A percentile compares a stretch with the other conserved stretches of the same genome.
phyloP scores from a whole-genome alignment of 2,113 vertebrate species.

The Okapia johnstoni region DNA sequence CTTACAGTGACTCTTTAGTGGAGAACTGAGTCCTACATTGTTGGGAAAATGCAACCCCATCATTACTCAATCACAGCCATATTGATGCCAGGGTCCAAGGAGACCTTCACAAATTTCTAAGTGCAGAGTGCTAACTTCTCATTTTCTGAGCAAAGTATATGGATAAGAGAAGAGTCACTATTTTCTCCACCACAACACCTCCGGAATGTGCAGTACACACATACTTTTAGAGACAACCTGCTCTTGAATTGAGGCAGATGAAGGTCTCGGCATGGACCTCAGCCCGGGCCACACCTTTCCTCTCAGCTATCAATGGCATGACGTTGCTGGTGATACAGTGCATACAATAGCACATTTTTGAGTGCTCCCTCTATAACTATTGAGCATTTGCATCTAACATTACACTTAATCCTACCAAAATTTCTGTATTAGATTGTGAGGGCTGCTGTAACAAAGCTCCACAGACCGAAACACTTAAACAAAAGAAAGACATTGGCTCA shows the following conservation, averaged over 20 bases:
- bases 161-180: neutral
- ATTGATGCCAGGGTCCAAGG: accelerated
- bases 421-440: accelerated
- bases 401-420: neutral
- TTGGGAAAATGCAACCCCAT: neutral
- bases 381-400: accelerated
- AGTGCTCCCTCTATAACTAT: neutral
- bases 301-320: accelerated
- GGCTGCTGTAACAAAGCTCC: neutral
- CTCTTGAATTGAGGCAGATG: neutral
- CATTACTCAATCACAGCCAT: neutral
- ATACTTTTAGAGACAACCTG: no score
- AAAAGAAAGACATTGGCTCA: accelerated
- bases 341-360: accelerated
- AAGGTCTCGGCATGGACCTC: accelerated
- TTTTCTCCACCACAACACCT: neutral
- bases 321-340: accelerated
- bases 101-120: neutral
- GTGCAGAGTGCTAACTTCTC: neutral
- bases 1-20: accelerated
- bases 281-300: accelerated
- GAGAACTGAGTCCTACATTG: accelerated
- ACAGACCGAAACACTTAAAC: accelerated
- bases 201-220: neutral
- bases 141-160: neutral